Evolutionary conservation across 2,113 vertebrate genomes (phyloP).

Genomic region (Dipodomys merriami): DNA sequence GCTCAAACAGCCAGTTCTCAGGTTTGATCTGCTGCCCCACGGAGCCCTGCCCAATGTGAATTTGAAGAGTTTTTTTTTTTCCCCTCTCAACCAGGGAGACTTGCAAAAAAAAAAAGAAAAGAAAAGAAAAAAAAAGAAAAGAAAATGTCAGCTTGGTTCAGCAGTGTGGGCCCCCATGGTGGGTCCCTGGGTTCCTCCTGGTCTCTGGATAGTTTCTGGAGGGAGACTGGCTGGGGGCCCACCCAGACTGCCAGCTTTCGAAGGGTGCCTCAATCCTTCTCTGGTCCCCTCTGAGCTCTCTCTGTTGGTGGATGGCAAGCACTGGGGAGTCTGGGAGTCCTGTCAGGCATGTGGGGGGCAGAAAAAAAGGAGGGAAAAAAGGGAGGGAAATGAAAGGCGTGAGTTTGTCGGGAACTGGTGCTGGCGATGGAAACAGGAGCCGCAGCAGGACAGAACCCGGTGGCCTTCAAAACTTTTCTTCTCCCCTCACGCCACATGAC

Average conservation of each 20-base stretch:
- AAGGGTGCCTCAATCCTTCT: neutral
- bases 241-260: neutral
- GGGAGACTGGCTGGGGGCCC: neutral
- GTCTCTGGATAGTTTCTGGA: conserved; percentile 76
- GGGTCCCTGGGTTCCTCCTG: conserved; percentile 86
- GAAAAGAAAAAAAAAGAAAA: conserved; percentile 61
- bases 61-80: conserved; percentile 83
- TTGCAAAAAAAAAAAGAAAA: conserved; percentile 81
- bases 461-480: conserved; percentile 93
- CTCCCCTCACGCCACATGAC: conserved; percentile 89
- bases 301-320: conserved; percentile 83
- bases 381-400: conserved; percentile 82
- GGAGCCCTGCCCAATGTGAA: conserved; percentile 90
- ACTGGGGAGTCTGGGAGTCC: conserved; percentile 86
- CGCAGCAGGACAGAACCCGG: conserved; percentile 89
- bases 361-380: conserved; percentile 83
- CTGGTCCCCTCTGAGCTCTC: conserved; percentile 65
- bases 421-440: conserved; percentile 88
- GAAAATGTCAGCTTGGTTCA: conserved; percentile 85
- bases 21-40: conserved; percentile 93
- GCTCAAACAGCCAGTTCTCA: conserved; percentile 91
- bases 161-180: conserved; percentile 83
- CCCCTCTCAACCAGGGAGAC: conserved; percentile 84
- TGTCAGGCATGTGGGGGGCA: conserved; percentile 84
- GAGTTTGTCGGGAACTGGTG: conserved; percentile 89